Conservation (phyloP, 2,113 vertebrate species). For the Oreocharis arfaki region DNA sequence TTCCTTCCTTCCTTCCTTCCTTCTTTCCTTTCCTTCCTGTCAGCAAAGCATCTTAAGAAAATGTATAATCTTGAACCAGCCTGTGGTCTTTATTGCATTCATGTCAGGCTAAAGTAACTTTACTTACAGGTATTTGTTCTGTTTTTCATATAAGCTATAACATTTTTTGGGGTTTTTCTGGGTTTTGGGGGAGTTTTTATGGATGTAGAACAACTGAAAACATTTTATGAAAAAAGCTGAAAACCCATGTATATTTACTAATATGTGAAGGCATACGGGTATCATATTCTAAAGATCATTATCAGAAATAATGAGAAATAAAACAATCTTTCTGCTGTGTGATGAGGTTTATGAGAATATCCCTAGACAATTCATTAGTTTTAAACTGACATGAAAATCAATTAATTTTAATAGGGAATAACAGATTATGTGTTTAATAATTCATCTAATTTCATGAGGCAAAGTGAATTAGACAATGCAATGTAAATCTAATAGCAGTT, state of each 20-base stretch:
- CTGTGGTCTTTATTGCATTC: background rate
- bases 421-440: slow-evolving; percentile 78
- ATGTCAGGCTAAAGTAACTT: background rate
- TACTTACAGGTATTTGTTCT: background rate
- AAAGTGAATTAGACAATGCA: slow-evolving; percentile 77
- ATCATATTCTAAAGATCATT: slow-evolving; percentile 32
- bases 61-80: background rate
- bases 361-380: slow-evolving; percentile 71
- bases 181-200: background rate
- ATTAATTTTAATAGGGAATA: slow-evolving; percentile 82
- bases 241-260: slow-evolving; percentile 17
- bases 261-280: background rate
- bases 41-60: background rate
- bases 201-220: background rate
- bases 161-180: background rate
- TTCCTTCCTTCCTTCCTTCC: background rate
- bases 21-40: background rate
- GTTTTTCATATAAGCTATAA: background rate
- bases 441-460: slow-evolving; percentile 76
- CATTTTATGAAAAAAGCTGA: background rate
- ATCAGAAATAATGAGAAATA: slow-evolving; percentile 60
- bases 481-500: slow-evolving; percentile 73
- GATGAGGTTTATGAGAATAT: slow-evolving; percentile 59
- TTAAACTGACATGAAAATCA: slow-evolving; percentile 74
- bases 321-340: slow-evolving; percentile 40